Evolutionary conservation across 2,797 vertebrate genomes (phyloP).

Genomic region (Taenioides sp.): DNA sequence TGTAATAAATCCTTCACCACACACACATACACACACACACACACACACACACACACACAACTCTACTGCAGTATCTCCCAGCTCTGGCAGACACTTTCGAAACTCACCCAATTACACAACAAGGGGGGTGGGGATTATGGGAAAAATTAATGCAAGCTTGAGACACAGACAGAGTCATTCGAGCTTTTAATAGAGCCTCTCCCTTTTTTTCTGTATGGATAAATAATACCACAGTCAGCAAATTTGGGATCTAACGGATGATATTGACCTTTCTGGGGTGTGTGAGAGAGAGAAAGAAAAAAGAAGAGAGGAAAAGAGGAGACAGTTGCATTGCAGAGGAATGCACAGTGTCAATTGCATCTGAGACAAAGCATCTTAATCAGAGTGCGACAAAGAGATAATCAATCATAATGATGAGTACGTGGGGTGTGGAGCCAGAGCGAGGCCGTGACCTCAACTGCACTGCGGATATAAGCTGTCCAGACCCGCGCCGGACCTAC

Average conservation of each 20-base stretch:
- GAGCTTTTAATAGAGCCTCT: slow-evolving; percentile 77
- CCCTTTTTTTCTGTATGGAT: slow-evolving; percentile 65
- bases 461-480: slow-evolving; percentile 52
- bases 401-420: slow-evolving; percentile 60
- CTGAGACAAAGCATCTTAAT: slow-evolving; percentile 67
- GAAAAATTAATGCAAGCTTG: slow-evolving; percentile 69
- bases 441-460: slow-evolving; percentile 62
- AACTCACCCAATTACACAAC: slow-evolving; percentile 29
- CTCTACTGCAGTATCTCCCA: slow-evolving; percentile 17
- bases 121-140: slow-evolving; percentile 43
- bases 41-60: not conserved
- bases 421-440: slow-evolving; percentile 26
- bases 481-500: slow-evolving; percentile 20
- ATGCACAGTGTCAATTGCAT: slow-evolving; percentile 55
- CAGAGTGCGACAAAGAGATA: slow-evolving; percentile 54
- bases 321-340: slow-evolving; percentile 33
- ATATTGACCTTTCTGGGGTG: slow-evolving; percentile 76
- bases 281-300: slow-evolving; percentile 11
- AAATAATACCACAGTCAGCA: slow-evolving; percentile 81
- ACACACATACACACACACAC: not conserved
- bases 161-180: slow-evolving; percentile 68
- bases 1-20: slow-evolving; percentile 6
- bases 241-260: slow-evolving; percentile 76
- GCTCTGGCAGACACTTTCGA: slow-evolving; percentile 1
- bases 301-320: slow-evolving; percentile 22